Evolutionary conservation across 2,797 vertebrate genomes (phyloP).

Genomic region (Danionella dracula): DNA sequence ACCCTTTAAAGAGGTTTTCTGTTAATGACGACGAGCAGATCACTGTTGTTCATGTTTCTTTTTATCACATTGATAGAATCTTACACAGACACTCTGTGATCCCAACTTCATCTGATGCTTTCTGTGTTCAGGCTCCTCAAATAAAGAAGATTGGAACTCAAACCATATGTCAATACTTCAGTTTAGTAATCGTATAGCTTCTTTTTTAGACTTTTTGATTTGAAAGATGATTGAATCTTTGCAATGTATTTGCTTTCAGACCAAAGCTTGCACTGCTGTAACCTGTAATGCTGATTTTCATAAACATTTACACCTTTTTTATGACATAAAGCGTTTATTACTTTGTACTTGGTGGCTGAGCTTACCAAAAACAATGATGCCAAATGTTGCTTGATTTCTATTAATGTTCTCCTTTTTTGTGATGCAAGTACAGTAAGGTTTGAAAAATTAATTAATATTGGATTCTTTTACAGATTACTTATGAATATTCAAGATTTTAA

Average conservation of each 20-base stretch:
- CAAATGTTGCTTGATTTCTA: too few relatives aligned
- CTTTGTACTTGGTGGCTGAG: not conserved
- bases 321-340: conserved; percentile 4
- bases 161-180: not conserved
- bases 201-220: conserved; percentile 18
- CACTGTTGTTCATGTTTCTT: conserved; percentile 21
- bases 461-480: too few relatives aligned
- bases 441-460: too few relatives aligned
- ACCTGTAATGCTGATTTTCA: not conserved
- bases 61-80: conserved; percentile 45
- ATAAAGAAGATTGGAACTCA: not conserved
- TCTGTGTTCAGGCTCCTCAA: conserved; percentile 4
- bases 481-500: too few relatives aligned
- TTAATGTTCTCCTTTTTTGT: too few relatives aligned
- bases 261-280: conserved; percentile 31
- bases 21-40: conserved; percentile 13
- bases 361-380: conserved; percentile 1
- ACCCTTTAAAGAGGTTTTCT: conserved; percentile 3
- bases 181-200: conserved; percentile 11
- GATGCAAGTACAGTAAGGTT: too few relatives aligned
- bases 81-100: conserved; percentile 24
- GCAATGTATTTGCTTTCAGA: conserved; percentile 6
- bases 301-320: not conserved
- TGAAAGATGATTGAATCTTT: not conserved
- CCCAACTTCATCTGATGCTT: conserved; percentile 15